Evolutionary conservation across 2,888 invertebrate species (phyloP).

Genomic region (Cephus rjabovi): DNA sequence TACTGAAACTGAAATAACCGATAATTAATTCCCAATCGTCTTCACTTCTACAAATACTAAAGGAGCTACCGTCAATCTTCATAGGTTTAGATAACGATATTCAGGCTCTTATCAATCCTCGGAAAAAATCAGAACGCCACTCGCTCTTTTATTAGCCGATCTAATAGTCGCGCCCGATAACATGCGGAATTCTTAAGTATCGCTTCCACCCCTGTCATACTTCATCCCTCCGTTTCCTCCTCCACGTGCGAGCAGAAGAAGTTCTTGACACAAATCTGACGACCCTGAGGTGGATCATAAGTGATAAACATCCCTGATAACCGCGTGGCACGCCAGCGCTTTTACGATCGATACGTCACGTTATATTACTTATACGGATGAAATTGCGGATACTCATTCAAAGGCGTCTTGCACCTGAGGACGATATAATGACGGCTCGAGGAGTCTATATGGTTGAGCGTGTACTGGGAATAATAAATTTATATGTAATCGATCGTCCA

Average conservation of each 20-base stretch:
- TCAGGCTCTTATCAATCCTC: not conserved
- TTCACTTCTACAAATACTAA: not conserved
- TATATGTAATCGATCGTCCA: not conserved
- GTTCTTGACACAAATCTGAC: conserved; percentile 57
- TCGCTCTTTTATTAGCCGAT: not conserved
- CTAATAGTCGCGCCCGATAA: not conserved
- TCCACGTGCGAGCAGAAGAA: not conserved
- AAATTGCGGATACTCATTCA: not conserved
- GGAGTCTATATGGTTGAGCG: not conserved
- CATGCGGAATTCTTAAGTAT: not conserved
- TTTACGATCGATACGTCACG: conserved; percentile 40
- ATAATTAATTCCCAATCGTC: not conserved
- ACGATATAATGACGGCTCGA: too few species aligned
- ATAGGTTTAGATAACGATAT: not conserved
- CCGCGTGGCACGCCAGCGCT: conserved; percentile 50
- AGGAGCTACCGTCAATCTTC: not conserved
- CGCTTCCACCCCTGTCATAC: not conserved
- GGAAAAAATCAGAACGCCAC: not conserved
- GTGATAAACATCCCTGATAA: conserved; percentile 57
- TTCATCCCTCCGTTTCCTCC: not conserved
- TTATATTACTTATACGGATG: not conserved
- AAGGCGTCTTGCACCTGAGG: not conserved
- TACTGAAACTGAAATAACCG: not conserved
- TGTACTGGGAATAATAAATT: not conserved
- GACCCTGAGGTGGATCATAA: conserved; percentile 53